Base-by-base conservation (phyloP, 1,140 invertebrate species). In the Platyura marginata region DNA sequence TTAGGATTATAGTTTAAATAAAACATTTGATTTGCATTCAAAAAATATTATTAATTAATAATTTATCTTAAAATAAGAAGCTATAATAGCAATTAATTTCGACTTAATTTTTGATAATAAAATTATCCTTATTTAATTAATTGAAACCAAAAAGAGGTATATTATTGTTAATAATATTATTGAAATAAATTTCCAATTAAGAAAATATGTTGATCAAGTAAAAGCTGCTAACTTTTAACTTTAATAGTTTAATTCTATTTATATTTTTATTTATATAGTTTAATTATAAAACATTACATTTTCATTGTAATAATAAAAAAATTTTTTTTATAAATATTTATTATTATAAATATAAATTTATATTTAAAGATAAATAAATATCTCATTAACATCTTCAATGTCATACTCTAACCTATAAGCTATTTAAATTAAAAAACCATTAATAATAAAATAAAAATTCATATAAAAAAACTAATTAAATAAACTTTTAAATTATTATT, bases 11-110 rank as follows among this genome's bases (percentile, higher is more conserved):
- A 36, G 16, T 36, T 36, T 72, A 72, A 67, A 63, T 44, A 71
- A 70, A 72, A 73, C 62, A 71, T 69, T 68, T 71, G 59, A 68
- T 64, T 72, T 73, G 68, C 68, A 70, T 53, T 67, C 57, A 70
- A 68, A 68, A 70, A 66, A 61, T 68, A 70, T 65, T 67, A 51
- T 59, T 45, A 49, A 47, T 48, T 60, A 47, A 57, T 51, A 48
- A 46, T 47, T 40, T 29, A 29, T 29, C 13, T n/a, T n/a, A n/a
- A n/a, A n/a, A n/a, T n/a, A n/a, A n/a, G n/a, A n/a, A n/a, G n/a
- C n/a, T n/a, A n/a, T n/a, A n/a, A n/a, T n/a, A n/a, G n/a, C n/a
- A n/a, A n/a, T n/a, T n/a, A n/a, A n/a, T n/a, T n/a, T n/a, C n/a
- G n/a, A n/a, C n/a, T n/a, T n/a, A n/a, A n/a, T n/a, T n/a, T n/a